phyloP scores from a whole-genome alignment of 2,113 vertebrate species.

The Plecotus auritus region DNA sequence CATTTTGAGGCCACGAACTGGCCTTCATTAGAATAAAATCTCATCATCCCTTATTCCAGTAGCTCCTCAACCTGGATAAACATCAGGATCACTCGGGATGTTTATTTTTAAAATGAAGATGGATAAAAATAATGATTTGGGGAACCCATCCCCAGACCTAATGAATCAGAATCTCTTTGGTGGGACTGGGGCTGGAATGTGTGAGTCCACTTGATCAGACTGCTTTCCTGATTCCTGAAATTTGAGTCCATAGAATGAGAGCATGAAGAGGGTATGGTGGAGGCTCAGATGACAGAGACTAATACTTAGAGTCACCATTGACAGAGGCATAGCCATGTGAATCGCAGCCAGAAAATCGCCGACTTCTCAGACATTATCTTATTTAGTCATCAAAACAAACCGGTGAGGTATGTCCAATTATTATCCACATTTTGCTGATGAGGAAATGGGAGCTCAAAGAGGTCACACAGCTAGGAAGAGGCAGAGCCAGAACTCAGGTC shows the following conservation, averaged over 20 bases:
- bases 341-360: background rate
- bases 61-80: background rate
- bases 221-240: background rate
- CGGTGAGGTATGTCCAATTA: background rate
- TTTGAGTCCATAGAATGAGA: background rate
- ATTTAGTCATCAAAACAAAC: background rate
- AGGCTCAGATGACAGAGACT: accelerated
- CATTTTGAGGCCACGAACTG: background rate
- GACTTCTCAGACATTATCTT: background rate
- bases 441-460: background rate
- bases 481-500: background rate
- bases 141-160: background rate
- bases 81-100: background rate
- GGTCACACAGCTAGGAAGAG: background rate
- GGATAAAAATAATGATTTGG: background rate
- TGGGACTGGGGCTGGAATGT: background rate
- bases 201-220: background rate
- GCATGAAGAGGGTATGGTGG: accelerated
- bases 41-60: background rate
- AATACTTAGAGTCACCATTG: background rate
- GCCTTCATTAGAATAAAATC: slow-evolving; percentile 12
- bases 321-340: background rate
- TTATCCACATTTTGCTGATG: background rate
- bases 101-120: slow-evolving; percentile 3
- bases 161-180: background rate